phyloP scores from a whole-genome alignment of 2,113 vertebrate species.

The Pungitius pungitius region DNA sequence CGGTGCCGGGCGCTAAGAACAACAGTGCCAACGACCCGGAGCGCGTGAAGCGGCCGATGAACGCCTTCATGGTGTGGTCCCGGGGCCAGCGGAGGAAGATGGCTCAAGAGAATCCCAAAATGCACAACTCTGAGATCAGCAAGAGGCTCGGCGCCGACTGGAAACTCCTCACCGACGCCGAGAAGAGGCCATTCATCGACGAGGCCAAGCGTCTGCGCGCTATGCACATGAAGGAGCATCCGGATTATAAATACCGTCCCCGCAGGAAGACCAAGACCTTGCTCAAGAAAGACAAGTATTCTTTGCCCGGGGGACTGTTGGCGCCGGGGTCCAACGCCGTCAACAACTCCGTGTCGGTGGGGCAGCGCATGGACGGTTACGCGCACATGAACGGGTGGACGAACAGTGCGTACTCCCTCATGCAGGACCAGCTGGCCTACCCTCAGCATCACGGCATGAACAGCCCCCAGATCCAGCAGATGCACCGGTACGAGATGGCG shows the following conservation, averaged over 20 bases:
- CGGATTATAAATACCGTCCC: conserved; percentile 99
- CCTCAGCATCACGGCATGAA: conserved; percentile 93
- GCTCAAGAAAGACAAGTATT: conserved; percentile 99
- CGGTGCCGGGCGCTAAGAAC: conserved; percentile 77
- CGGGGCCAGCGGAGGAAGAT: conserved; percentile 96
- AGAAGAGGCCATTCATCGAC: conserved; percentile 98
- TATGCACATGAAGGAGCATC: conserved; percentile 99
- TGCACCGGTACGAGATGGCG: conserved; percentile 98
- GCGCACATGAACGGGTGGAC: conserved; percentile 98
- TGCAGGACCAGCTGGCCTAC: conserved; percentile 96
- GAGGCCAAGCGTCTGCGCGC: conserved; percentile 96
- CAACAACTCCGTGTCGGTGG: conserved; percentile 89
- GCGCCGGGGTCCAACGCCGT: conserved; percentile 86
- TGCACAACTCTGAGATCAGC: conserved; percentile 99
- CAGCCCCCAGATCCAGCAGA: conserved; percentile 93
- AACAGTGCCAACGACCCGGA: conserved; percentile 87
- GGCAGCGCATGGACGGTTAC: conserved; percentile 95
- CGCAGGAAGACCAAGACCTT: conserved; percentile 98
- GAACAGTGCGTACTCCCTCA: conserved; percentile 95
- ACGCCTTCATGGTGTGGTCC: conserved; percentile 99
- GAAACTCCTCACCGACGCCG: conserved; percentile 96
- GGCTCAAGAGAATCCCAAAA: conserved; percentile 98
- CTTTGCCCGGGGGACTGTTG: conserved; percentile 90
- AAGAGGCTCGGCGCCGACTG: conserved; percentile 97
- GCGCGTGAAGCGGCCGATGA: conserved; percentile 97